Conservation (phyloP, 2,113 vertebrate species). For the Lasiurus borealis region DNA sequence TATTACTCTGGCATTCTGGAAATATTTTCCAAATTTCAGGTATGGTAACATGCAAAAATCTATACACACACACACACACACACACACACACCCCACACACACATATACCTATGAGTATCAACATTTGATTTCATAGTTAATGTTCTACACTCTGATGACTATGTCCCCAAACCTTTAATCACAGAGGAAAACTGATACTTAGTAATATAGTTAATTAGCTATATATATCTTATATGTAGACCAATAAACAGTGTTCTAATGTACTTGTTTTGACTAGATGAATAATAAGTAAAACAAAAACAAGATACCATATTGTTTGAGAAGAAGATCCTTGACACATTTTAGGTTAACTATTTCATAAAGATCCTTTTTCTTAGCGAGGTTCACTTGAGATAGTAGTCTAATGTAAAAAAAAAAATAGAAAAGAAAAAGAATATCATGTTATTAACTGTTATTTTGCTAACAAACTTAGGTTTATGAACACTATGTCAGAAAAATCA, state of each 20-base stretch:
- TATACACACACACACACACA: not conserved
- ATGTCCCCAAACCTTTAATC: conserved; percentile 32
- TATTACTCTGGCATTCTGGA: conserved; percentile 41
- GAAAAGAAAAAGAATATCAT: conserved; percentile 34
- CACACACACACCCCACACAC: too few relatives aligned
- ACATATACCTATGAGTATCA: not conserved
- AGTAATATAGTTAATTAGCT: conserved; percentile 45
- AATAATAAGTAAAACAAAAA: conserved; percentile 55
- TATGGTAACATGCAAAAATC: conserved; percentile 48
- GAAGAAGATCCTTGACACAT: conserved; percentile 52
- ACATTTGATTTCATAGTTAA: conserved; percentile 52
- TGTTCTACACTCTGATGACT: conserved; percentile 37
- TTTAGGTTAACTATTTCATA: not conserved
- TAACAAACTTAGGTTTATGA: conserved; percentile 60
- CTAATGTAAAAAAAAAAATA: conserved; percentile 48
- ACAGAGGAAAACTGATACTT: conserved; percentile 32
- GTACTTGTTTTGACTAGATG: conserved; percentile 51
- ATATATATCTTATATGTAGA: conserved; percentile 56
- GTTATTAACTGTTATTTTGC: conserved; percentile 51
- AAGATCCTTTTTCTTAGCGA: conserved; percentile 58
- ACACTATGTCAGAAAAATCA: conserved; percentile 49
- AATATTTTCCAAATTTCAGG: conserved; percentile 57
- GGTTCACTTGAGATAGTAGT: conserved; percentile 58
- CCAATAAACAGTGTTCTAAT: conserved; percentile 18
- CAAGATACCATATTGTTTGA: conserved; percentile 9